These are phyloP conservation scores for Caenorhabditis brenneri DNA, from an alignment of 1,140 invertebrate species.

Conservation along the genomic window DNA sequence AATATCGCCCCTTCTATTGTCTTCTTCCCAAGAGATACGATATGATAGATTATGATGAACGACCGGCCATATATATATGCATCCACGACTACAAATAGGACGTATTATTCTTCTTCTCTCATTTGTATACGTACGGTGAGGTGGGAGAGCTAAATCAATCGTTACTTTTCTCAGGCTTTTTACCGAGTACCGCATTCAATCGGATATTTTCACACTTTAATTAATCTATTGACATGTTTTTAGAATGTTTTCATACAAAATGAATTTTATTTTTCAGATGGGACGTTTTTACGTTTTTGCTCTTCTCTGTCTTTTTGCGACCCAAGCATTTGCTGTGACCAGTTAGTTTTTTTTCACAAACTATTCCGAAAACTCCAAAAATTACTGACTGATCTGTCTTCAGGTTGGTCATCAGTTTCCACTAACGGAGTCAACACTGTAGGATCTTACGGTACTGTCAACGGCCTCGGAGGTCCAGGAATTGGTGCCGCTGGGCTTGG, in stretches of 20 bases:
- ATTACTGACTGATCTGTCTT: neutral
- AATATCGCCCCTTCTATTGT: neutral
- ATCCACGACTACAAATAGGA: neutral
- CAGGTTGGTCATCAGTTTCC: slow-evolving; percentile 21
- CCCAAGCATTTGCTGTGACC: neutral
- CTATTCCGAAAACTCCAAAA: neutral
- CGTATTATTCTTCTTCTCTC: neutral
- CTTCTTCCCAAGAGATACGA: slow-evolving; percentile 1
- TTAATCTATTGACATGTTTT: neutral
- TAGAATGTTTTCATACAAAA: no score
- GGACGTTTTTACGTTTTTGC: neutral
- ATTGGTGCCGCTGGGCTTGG: neutral
- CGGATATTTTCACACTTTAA: no score
- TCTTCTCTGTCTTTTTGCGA: neutral
- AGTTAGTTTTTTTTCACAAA: neutral
- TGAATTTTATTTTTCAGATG: neutral
- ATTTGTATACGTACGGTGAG: neutral
- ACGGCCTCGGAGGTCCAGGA: neutral
- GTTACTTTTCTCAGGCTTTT: neutral
- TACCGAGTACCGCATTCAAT: no score
- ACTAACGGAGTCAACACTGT: neutral
- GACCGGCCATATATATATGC: neutral
- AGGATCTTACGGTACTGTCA: neutral
- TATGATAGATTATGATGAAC: neutral
- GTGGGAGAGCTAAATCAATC: neutral